A percentile compares a stretch with the other conserved stretches of the same genome.
Conservation (phyloP, 2,113 vertebrate genomes). For the Falcunculus frontatus region DNA sequence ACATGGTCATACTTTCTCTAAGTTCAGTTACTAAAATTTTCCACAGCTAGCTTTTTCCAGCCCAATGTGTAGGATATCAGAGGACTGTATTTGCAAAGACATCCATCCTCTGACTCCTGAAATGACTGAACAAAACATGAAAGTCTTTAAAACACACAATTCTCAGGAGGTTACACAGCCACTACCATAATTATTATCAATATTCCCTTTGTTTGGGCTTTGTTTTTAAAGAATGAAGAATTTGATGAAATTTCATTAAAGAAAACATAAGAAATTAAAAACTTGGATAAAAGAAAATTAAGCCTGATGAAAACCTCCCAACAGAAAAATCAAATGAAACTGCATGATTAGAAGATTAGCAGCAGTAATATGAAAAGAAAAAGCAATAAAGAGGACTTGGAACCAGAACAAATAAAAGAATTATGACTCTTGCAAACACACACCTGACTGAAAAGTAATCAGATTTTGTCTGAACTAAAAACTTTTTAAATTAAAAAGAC, state of each 20-base stretch:
- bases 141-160: neutral
- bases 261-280: conserved; percentile 2
- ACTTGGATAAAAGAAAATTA: neutral
- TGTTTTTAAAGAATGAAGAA: neutral
- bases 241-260: neutral
- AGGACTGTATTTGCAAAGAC: neutral
- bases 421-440: conserved; percentile 6
- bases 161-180: neutral
- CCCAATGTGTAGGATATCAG: neutral
- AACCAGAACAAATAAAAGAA: conserved; percentile 15
- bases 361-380: conserved; percentile 5
- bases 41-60: neutral
- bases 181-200: neutral
- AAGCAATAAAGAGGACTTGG: conserved; percentile 23
- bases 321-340: neutral
- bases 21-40: neutral
- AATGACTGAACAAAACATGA: neutral
- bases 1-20: neutral
- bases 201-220: neutral
- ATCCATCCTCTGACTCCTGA: neutral
- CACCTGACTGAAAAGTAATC: neutral
- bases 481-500: neutral
- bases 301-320: neutral
- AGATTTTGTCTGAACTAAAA: neutral
- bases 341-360: conserved; percentile 17